A percentile compares a stretch with the other conserved stretches of the same genome.
Evolutionary conservation across 2,888 invertebrate species (phyloP).

Genomic region (Nycteola revayana): DNA sequence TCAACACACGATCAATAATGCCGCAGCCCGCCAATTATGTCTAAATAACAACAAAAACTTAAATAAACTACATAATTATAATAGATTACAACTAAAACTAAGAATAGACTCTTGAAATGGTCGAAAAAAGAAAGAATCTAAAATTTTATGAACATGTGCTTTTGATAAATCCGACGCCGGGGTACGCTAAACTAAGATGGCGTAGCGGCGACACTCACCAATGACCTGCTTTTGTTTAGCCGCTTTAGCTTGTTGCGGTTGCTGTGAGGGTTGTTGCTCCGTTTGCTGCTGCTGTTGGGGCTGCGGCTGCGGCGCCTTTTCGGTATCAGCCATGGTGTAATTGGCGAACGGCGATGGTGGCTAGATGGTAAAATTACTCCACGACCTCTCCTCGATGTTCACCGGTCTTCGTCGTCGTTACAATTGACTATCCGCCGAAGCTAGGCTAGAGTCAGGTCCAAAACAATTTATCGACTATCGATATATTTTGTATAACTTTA

Average conservation of each 20-base stretch:
- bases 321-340: slow-evolving; percentile 98
- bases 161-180: slow-evolving; percentile 56
- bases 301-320: slow-evolving; percentile 89
- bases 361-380: slow-evolving; percentile 86
- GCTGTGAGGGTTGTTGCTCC: slow-evolving; percentile 84
- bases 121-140: too few species aligned
- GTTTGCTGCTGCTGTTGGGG: slow-evolving; percentile 84
- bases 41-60: too few species aligned
- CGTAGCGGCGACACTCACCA: slow-evolving; percentile 85
- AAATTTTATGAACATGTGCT: slow-evolving; percentile 63
- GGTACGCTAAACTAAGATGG: slow-evolving; percentile 71
- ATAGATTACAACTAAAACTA: too few species aligned
- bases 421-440: slow-evolving; percentile 39
- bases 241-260: slow-evolving; percentile 83
- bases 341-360: slow-evolving; percentile 89
- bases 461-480: slow-evolving; percentile 6
- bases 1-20: slow-evolving; percentile 61
- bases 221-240: slow-evolving; percentile 93
- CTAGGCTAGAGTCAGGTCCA: slow-evolving; percentile 5
- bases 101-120: too few species aligned
- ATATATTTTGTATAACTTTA: too few species aligned
- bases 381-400: slow-evolving; percentile 89
- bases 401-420: slow-evolving; percentile 82
- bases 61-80: background rate
- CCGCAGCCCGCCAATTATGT: background rate